These are phyloP conservation scores for Aleiodes testaceus DNA, from an alignment of 2,888 invertebrate genomes.

Conservation along the genomic window DNA sequence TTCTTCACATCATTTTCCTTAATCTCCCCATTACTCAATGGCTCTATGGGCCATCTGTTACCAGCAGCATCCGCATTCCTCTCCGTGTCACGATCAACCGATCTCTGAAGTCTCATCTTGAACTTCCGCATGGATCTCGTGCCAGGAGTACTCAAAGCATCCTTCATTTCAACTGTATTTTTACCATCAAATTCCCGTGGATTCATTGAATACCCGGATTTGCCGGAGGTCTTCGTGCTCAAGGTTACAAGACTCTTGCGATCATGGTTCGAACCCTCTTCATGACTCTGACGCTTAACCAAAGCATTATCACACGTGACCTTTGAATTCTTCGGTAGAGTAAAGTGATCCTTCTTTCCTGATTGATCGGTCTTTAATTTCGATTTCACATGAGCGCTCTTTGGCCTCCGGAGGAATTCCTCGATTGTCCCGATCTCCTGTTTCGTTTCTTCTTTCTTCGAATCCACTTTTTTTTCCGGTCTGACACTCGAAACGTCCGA, in stretches of 20 bases:
- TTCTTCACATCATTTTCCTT: conserved; percentile 53
- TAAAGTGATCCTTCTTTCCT: conserved; percentile 11
- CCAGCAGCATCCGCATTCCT: conserved; percentile 23
- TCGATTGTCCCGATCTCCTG: too few relatives aligned
- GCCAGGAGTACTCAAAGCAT: conserved; percentile 14
- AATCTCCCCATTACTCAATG: conserved; percentile 23
- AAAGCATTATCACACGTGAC: not conserved
- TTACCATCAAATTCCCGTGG: not conserved
- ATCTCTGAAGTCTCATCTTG: conserved; percentile 21
- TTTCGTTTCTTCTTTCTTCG: not conserved
- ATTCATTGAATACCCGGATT: conserved; percentile 1
- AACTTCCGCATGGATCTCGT: conserved; percentile 30
- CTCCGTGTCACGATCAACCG: conserved; percentile 12
- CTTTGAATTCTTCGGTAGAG: not conserved
- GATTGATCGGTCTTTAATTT: not conserved
- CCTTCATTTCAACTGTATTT: not conserved
- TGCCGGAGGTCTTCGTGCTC: conserved; percentile 11
- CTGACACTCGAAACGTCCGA: conserved; percentile 32
- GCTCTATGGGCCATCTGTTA: conserved; percentile 18
- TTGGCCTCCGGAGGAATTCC: not conserved
- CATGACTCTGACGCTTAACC: not conserved
- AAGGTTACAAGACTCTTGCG: conserved; percentile 1
- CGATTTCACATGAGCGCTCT: not conserved
- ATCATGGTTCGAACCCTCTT: not conserved
- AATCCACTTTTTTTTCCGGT: conserved; percentile 29